Evolutionary conservation across 2,797 vertebrate genomes (phyloP).

Genomic region (Smutsia temminckii): DNA sequence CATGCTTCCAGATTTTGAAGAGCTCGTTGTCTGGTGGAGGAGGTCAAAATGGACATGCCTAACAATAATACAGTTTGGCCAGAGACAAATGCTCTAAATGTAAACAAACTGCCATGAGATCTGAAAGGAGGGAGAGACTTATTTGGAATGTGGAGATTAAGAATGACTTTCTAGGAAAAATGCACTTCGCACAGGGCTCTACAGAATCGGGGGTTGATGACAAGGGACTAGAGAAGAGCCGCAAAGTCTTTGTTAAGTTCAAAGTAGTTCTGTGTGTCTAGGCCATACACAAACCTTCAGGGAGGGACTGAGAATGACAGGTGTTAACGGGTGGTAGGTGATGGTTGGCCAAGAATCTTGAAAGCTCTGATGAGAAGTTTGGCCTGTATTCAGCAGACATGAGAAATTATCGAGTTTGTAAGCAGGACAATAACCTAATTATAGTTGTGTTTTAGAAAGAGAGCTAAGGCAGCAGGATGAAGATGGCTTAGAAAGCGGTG

Average conservation of each 20-base stretch:
- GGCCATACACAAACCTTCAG: accelerated
- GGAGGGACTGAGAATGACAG: neutral
- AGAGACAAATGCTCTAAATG: neutral
- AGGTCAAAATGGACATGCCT: neutral
- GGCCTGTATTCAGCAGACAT: neutral
- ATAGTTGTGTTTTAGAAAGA: neutral
- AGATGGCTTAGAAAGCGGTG: neutral
- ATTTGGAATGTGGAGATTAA: neutral
- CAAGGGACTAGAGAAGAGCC: neutral
- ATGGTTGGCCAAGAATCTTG: neutral
- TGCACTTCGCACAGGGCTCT: neutral
- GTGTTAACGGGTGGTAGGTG: neutral
- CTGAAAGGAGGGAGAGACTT: neutral
- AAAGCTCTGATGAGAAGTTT: neutral
- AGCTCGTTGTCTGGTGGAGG: neutral
- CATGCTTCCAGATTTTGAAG: neutral
- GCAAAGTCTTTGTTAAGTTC: neutral
- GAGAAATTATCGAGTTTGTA: neutral
- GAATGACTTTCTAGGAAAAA: neutral
- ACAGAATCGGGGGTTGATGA: neutral
- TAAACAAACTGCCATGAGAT: neutral
- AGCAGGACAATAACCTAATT: neutral
- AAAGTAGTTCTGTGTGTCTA: neutral
- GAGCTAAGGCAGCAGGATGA: neutral
- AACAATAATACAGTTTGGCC: neutral